Evolutionary conservation across 1,140 invertebrate species (phyloP).

Genomic region (Brachionus rotundiformis): DNA sequence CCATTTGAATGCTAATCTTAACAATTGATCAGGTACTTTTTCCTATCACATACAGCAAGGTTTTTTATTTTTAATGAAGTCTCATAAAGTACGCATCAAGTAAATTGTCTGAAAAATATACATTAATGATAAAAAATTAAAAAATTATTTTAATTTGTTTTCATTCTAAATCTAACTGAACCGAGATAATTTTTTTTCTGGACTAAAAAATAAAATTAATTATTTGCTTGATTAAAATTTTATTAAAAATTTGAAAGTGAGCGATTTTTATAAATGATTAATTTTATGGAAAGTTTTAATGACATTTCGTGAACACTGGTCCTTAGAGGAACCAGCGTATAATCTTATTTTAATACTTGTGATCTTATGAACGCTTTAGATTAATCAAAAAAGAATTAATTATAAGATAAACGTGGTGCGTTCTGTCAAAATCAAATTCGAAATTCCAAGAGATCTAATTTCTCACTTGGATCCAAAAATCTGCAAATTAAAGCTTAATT

Average conservation of each 20-base stretch:
- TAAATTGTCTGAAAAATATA: not conserved
- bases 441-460: not conserved
- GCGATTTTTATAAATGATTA: conserved; percentile 15
- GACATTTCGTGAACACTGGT: conserved; percentile 4
- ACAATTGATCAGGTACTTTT: not conserved
- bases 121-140: not conserved
- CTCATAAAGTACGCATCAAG: not conserved
- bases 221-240: conserved; percentile 7
- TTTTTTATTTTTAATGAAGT: not conserved
- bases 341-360: not conserved
- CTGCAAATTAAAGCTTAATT: not conserved
- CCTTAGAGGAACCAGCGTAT: not conserved
- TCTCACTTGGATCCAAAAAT: not conserved
- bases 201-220: not conserved
- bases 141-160: not conserved
- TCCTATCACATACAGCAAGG: not conserved
- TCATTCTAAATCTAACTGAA: not conserved
- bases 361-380: not conserved
- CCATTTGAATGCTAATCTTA: not conserved
- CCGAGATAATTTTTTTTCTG: conserved; percentile 1
- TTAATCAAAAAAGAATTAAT: conserved; percentile 4
- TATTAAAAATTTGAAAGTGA: conserved; percentile 14
- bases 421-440: not conserved
- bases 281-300: conserved; percentile 16
- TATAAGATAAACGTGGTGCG: conserved; percentile 1